A percentile compares a stretch with the other conserved stretches of the same genome.
These are phyloP conservation scores for Monopis laevigella DNA, from an alignment of 2,888 invertebrate species.

Conservation along the genomic window DNA sequence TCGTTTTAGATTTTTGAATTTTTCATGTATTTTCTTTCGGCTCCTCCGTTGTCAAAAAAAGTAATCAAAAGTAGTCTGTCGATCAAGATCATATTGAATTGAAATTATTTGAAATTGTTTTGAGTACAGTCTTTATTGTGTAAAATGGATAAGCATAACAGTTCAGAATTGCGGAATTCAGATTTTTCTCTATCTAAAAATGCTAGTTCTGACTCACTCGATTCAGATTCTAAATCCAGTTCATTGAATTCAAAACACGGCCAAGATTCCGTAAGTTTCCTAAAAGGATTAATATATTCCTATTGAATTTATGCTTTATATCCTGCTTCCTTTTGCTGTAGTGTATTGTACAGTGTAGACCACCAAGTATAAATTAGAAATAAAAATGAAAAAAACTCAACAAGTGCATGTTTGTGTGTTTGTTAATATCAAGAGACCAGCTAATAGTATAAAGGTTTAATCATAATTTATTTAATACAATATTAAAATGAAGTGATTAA, in stretches of 20 bases:
- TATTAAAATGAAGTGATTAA: too few species aligned
- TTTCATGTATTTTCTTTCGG: too few species aligned
- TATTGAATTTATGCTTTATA: constrained; percentile 34
- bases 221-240: constrained; percentile 87
- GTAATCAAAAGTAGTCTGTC: too few species aligned
- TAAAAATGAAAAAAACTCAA: constrained; percentile 35
- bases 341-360: constrained; percentile 4
- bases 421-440: constrained; percentile 41
- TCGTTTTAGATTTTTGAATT: too few species aligned
- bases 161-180: constrained; percentile 71
- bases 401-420: constrained; percentile 50
- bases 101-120: too few species aligned
- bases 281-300: constrained; percentile 57
- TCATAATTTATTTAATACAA: too few species aligned
- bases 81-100: too few species aligned
- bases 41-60: too few species aligned
- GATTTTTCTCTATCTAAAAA: constrained; percentile 76
- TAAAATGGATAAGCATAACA: constrained; percentile 75
- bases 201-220: constrained; percentile 82
- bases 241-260: constrained; percentile 86
- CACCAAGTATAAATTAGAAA: too few species aligned
- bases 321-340: constrained; percentile 34
- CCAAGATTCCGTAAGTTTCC: constrained; percentile 79
- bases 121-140: too few species aligned
- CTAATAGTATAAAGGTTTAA: constrained; percentile 18